A percentile compares a stretch with the other conserved stretches of the same genome.
phyloP scores from a whole-genome alignment of 2,113 vertebrate species.

The Vulpes ferrilata region DNA sequence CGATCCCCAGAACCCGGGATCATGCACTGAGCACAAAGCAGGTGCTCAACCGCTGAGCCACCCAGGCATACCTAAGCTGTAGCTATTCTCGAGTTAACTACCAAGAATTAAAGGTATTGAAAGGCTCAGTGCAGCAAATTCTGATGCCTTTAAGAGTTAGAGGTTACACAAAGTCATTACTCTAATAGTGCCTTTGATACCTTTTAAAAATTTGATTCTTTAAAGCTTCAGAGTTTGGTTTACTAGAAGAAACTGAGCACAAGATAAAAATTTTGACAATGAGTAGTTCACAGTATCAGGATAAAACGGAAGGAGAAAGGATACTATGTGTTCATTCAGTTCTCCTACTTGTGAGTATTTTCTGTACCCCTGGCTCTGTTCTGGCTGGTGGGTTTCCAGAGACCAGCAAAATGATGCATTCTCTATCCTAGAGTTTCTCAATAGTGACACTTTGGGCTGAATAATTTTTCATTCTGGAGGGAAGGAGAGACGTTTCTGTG shows the following conservation, averaged over 20 bases:
- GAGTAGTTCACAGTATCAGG: not conserved
- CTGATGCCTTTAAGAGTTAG: slow-evolving; percentile 49
- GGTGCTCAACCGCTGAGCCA: too few species aligned
- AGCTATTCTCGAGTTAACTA: slow-evolving; percentile 31
- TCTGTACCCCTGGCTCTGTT: not conserved
- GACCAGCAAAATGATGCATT: not conserved
- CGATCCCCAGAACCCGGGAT: too few species aligned
- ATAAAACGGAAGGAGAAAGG: slow-evolving; percentile 38
- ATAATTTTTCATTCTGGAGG: not conserved
- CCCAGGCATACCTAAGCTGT: not conserved
- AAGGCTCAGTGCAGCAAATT: slow-evolving; percentile 32
- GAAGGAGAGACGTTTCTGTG: not conserved
- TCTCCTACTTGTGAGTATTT: slow-evolving; percentile 39
- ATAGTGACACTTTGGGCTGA: not conserved
- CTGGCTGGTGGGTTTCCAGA: not conserved
- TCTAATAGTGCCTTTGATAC: slow-evolving; percentile 33
- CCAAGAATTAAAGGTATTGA: slow-evolving; percentile 16
- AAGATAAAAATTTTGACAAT: slow-evolving; percentile 56
- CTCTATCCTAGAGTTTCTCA: slow-evolving; percentile 35
- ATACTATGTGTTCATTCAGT: slow-evolving; percentile 12
- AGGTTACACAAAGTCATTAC: slow-evolving; percentile 48
- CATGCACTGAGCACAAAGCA: too few species aligned
- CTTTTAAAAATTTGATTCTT: slow-evolving; percentile 36
- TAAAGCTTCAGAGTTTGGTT: slow-evolving; percentile 23
- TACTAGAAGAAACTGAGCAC: slow-evolving; percentile 28